Percentiles rank a stretch among this genome's conserved stretches.
Evolutionary conservation across 2,888 invertebrate species (phyloP).

Genomic region (Heliconius charithonia): DNA sequence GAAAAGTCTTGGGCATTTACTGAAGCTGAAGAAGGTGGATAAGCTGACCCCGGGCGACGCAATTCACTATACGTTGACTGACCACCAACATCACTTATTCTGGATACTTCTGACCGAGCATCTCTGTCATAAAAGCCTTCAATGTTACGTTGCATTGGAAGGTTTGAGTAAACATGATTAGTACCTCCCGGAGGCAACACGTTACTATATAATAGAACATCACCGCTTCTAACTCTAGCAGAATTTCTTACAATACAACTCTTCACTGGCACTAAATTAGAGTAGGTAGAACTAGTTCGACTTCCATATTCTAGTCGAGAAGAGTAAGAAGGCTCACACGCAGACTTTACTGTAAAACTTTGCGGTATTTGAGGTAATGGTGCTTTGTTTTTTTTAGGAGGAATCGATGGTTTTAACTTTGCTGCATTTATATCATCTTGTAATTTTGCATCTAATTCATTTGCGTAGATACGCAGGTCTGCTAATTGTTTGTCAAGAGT

Average conservation of each 20-base stretch:
- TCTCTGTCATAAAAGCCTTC: constrained; percentile 81
- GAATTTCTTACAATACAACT: constrained; percentile 79
- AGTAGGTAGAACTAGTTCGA: constrained; percentile 78
- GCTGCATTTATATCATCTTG: constrained; percentile 79
- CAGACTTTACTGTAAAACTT: constrained; percentile 88
- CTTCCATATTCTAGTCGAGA: constrained; percentile 85
- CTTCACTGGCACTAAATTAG: constrained; percentile 80
- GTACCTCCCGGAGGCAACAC: constrained; percentile 78
- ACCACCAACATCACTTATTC: constrained; percentile 77
- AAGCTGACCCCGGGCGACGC: constrained; percentile 84
- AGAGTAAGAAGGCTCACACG: constrained; percentile 90
- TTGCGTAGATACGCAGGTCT: constrained; percentile 78
- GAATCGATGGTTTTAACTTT: constrained; percentile 78
- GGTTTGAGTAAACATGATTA: constrained; percentile 79
- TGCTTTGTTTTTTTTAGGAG: constrained; percentile 78
- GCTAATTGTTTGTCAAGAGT: constrained; percentile 78
- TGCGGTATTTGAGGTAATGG: constrained; percentile 87
- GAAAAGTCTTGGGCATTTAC: constrained; percentile 82
- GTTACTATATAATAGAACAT: constrained; percentile 78
- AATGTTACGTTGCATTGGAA: constrained; percentile 77
- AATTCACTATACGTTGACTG: constrained; percentile 86
- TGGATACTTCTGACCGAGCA: constrained; percentile 75
- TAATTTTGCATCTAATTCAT: constrained; percentile 77
- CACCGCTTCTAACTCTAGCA: constrained; percentile 70
- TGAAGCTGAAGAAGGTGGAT: constrained; percentile 78